Base-by-base conservation (phyloP, 2,888 invertebrate species). In the Agonopterix alstromeriana region DNA sequence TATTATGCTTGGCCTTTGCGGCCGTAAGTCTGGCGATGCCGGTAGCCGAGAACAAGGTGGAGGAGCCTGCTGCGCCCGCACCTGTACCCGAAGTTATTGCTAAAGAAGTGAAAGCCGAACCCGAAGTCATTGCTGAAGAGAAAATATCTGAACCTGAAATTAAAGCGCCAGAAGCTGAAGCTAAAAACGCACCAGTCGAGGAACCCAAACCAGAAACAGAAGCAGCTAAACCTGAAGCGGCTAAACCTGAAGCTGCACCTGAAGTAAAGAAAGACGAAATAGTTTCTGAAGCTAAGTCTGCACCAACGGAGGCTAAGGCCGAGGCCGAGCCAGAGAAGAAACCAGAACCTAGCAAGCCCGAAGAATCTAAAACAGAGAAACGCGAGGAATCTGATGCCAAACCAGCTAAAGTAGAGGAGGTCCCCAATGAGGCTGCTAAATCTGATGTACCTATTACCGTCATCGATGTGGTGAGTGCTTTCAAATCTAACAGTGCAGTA, bases 11-110 rank as follows among this genome's bases (percentile, higher is more conserved):
- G 68, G 87, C 92, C 73, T 80, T 92, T 64, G 87, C 90, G 72
- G 89, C 77, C 72, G 90, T 74, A 72, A 89, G 71, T 77, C 64
- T 90, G 65, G 90, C 92, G 40, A 90, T 91, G 90, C 93, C 93
- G 46, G 80, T 93, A 42, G 91, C 90, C 40, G 92, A 92, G 50
- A 74, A 77, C 40, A 67, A 68, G 46, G 63, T 67, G n/a, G 63
- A 64, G 44, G 71, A 62, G 38, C 66, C 70, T 9, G 60, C 60
- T 1, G 49, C 27, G 35, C 42, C 46, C 64, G 42, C 42, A 42
- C 42, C 42, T 42, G n/a, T 42, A 61, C 52, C 59, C 27, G 82
- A 81, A 42, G 82, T 80, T 42, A 57, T 56, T 38, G 58, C 69
- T 2, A 66, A 65, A 45, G 59, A 66, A 27, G 75, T 73, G 48